Base-by-base conservation (phyloP, 1,140 invertebrate species). In the Pachypsylla venusta region DNA sequence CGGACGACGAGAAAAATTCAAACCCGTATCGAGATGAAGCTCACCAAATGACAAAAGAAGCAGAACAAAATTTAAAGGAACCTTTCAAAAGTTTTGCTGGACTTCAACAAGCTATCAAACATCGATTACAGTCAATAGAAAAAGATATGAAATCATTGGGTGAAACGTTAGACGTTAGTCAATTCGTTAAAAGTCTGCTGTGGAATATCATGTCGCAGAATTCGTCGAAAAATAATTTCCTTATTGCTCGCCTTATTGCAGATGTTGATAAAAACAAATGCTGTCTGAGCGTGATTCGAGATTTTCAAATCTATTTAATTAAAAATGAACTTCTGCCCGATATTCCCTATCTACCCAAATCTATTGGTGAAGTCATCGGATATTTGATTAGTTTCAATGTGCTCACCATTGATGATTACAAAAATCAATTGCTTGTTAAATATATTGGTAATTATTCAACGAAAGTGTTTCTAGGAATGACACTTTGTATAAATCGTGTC, bases 21-120 rank as follows among this genome's bases (percentile, higher is more conserved):
- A 48, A 48, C n/a, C 42, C 16, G 42, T 48, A 48, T 19, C 42
- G n/a, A n/a, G 42, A 48, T 19, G 42, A 48, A n/a, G 42, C n/a
- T n/a, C n/a, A n/a, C n/a, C n/a, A n/a, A n/a, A n/a, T n/a, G n/a
- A n/a, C n/a, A n/a, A n/a, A n/a, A n/a, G n/a, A n/a, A n/a, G n/a
- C n/a, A n/a, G n/a, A n/a, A n/a, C n/a, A n/a, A n/a, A n/a, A n/a
- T n/a, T n/a, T n/a, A n/a, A n/a, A n/a, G n/a, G n/a, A n/a, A n/a
- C n/a, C n/a, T n/a, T n/a, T n/a, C n/a, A n/a, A n/a, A n/a, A n/a
- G n/a, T n/a, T n/a, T n/a, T n/a, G n/a, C n/a, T n/a, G n/a, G n/a
- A n/a, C n/a, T n/a, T n/a, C n/a, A n/a, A n/a, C n/a, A n/a, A n/a
- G n/a, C n/a, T n/a, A n/a, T n/a, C n/a, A n/a, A n/a, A n/a, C n/a